Conservation (phyloP, 1,140 invertebrate species). For the Pantala flavescens region DNA sequence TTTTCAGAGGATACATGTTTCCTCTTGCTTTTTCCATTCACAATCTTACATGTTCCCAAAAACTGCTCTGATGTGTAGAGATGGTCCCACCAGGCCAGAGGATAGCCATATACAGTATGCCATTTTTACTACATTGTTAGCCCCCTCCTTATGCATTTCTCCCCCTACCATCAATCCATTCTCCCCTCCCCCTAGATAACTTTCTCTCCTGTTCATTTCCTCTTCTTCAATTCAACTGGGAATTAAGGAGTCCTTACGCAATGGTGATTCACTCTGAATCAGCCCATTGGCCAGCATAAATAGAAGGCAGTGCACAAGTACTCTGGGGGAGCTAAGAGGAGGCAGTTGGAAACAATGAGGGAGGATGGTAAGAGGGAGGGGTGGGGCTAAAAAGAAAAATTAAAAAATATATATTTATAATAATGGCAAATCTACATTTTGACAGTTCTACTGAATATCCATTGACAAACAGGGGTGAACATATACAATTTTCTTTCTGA, state of each 20-base stretch:
- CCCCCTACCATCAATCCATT: background rate
- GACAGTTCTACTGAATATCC: slow-evolving; percentile 5
- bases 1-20: background rate
- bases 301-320: background rate
- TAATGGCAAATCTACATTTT: slow-evolving; percentile 7
- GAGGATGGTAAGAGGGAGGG: background rate
- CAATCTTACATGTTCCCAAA: background rate
- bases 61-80: slow-evolving; percentile 8
- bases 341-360: background rate
- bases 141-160: background rate
- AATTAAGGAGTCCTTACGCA: background rate
- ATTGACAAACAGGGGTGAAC: slow-evolving; percentile 3
- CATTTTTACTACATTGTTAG: background rate
- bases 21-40: background rate
- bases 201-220: background rate
- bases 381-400: background rate
- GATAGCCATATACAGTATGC: slow-evolving; percentile 2
- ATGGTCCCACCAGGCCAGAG: slow-evolving; percentile 5
- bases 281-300: slow-evolving; percentile 1
- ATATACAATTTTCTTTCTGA: background rate
- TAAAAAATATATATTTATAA: slow-evolving; percentile 7
- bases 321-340: background rate
- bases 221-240: background rate
- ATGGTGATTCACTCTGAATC: background rate
- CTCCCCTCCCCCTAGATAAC: background rate